Evolutionary conservation across 2,797 vertebrate species (phyloP).

Genomic region (Mormyrus proboscirostris): DNA sequence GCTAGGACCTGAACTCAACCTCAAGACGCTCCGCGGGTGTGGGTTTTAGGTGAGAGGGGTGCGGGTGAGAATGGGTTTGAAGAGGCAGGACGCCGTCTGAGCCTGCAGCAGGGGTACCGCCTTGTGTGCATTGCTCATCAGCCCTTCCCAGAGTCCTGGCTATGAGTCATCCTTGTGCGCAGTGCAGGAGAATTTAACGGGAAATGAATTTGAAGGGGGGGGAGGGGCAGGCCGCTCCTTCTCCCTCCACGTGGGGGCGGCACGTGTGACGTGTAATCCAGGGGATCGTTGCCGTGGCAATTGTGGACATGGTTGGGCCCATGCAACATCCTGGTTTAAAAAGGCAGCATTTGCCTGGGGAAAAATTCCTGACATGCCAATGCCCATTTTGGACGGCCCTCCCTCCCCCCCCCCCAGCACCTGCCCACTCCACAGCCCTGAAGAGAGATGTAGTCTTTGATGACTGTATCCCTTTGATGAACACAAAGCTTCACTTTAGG

Average conservation of each 20-base stretch:
- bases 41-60: not conserved
- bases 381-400: not conserved
- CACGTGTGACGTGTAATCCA: not conserved
- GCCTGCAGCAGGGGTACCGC: not conserved
- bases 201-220: not conserved
- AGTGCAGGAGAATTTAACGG: constrained; percentile 25
- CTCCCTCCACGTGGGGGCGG: not conserved
- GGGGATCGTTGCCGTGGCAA: constrained; percentile 23
- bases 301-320: not conserved
- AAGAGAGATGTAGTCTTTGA: not conserved
- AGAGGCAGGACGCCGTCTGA: not conserved
- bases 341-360: not conserved
- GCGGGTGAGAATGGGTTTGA: not conserved
- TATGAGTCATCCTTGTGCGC: constrained; percentile 44
- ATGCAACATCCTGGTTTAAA: constrained; percentile 10
- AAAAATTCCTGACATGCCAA: not conserved
- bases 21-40: not conserved
- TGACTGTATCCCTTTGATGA: not conserved
- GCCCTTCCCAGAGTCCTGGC: not conserved
- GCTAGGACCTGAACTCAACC: constrained; percentile 36
- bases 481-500: not conserved
- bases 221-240: constrained; percentile 7
- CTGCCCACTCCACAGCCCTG: not conserved
- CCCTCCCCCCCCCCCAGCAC: not conserved
- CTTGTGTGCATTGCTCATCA: no score